phyloP scores from a whole-genome alignment of 1,140 invertebrate genomes.

The Bacillus rossius region DNA sequence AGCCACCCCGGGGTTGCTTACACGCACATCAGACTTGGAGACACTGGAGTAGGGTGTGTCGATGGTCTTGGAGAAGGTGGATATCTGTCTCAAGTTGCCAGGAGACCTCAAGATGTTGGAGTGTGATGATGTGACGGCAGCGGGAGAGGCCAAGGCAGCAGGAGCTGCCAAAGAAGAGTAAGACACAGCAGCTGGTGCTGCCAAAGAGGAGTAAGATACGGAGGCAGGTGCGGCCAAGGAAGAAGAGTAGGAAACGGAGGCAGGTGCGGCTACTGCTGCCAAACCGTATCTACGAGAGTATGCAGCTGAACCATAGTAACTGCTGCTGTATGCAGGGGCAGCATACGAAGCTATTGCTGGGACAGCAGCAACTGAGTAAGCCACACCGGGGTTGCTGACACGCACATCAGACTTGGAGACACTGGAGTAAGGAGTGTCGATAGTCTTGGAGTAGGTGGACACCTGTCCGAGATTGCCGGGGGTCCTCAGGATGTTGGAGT shows the following conservation, averaged over 20 bases:
- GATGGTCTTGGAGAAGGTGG: conserved; percentile 22
- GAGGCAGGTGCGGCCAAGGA: conserved; percentile 6
- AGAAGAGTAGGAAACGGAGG: neutral
- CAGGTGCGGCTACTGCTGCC: neutral
- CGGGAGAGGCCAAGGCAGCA: conserved; percentile 9
- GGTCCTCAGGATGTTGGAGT: conserved; percentile 20
- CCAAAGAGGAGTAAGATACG: conserved; percentile 18
- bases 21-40: conserved; percentile 22
- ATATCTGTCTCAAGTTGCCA: conserved; percentile 19
- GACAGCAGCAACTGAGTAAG: conserved; percentile 23
- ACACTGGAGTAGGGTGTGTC: conserved; percentile 27
- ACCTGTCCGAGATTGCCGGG: conserved; percentile 20
- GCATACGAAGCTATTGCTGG: conserved; percentile 21
- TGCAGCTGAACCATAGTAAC: neutral
- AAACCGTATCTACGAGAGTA: neutral
- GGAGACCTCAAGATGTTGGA: conserved; percentile 18
- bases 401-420: conserved; percentile 25
- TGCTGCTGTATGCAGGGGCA: conserved; percentile 27
- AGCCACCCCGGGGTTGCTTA: conserved; percentile 25
- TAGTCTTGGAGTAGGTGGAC: conserved; percentile 21
- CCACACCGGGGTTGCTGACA: conserved; percentile 25
- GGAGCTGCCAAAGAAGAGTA: conserved; percentile 2
- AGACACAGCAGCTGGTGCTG: conserved; percentile 16
- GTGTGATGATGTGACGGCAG: conserved; percentile 15
- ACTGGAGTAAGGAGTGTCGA: conserved; percentile 26